phyloP scores from a whole-genome alignment of 2,888 invertebrate species.

The Aleiodes alternator region DNA sequence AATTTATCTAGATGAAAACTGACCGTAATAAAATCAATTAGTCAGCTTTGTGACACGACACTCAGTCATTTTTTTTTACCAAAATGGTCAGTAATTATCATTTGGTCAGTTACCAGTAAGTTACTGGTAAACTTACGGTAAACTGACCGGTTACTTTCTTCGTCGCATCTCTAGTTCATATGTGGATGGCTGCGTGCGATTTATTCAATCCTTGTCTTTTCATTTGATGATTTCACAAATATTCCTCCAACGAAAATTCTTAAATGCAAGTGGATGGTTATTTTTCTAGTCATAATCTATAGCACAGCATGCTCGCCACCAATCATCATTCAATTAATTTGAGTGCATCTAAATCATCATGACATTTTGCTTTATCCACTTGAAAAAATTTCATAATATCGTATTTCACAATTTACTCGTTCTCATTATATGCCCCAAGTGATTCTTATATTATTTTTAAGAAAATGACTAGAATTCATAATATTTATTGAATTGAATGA shows the following conservation, averaged over 20 bases:
- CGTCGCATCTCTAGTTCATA: too few species aligned
- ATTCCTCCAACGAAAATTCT: constrained; percentile 18
- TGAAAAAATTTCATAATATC: constrained; percentile 3
- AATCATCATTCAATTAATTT: constrained; percentile 35
- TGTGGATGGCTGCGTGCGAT: too few species aligned
- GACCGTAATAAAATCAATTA: too few species aligned
- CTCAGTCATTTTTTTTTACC: too few species aligned
- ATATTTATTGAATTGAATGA: not conserved
- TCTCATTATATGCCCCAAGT: not conserved
- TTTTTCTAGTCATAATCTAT: constrained; percentile 23
- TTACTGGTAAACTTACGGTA: too few species aligned
- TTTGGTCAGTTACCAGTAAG: too few species aligned
- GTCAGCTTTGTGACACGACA: too few species aligned
- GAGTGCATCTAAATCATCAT: constrained; percentile 40
- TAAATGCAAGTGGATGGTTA: constrained; percentile 35
- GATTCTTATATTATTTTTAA: not conserved
- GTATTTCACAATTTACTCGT: constrained; percentile 5
- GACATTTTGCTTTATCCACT: constrained; percentile 26
- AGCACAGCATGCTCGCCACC: not conserved
- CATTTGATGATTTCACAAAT: not conserved
- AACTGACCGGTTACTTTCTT: too few species aligned
- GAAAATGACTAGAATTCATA: constrained; percentile 24
- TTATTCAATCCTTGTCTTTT: not conserved
- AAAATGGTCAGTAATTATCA: too few species aligned
- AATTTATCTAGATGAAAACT: too few species aligned